phyloP scores from a whole-genome alignment of 1,140 invertebrate genomes.

The Eciton burchellii region DNA sequence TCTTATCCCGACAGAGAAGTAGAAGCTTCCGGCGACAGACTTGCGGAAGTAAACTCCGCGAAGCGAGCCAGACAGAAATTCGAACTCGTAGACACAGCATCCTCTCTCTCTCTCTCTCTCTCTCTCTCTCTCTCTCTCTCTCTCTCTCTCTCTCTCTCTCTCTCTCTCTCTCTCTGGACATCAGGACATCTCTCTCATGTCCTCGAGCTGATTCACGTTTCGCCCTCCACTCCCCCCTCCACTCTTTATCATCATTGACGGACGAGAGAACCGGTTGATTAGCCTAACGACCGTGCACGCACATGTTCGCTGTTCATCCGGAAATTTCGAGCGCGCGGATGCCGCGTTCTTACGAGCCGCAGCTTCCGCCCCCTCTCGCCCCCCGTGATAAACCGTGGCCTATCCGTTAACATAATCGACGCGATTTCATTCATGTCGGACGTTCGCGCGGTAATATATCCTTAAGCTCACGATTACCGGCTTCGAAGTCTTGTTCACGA shows the following conservation, averaged over 20 bases:
- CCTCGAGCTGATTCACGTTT: neutral
- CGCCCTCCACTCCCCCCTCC: too few relatives aligned
- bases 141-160: slow-evolving; percentile 24
- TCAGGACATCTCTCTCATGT: slow-evolving; percentile 49
- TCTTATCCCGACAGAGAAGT: slow-evolving; percentile 16
- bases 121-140: slow-evolving; percentile 49
- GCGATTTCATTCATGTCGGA: slow-evolving; percentile 30
- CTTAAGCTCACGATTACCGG: slow-evolving; percentile 75
- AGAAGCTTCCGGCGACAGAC: slow-evolving; percentile 42
- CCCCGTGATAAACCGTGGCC: neutral
- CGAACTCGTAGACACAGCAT: slow-evolving; percentile 29
- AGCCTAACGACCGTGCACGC: neutral
- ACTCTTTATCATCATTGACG: slow-evolving; percentile 14
- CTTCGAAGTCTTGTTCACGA: slow-evolving; percentile 71
- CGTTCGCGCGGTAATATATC: slow-evolving; percentile 67
- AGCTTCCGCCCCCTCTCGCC: neutral
- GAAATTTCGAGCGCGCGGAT: neutral
- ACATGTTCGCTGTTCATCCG: neutral
- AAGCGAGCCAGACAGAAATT: slow-evolving; percentile 33
- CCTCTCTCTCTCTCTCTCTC: slow-evolving; percentile 22
- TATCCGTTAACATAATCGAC: slow-evolving; percentile 14
- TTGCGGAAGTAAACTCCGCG: slow-evolving; percentile 28
- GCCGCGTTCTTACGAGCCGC: neutral
- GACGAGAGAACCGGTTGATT: slow-evolving; percentile 4
- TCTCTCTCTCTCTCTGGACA: slow-evolving; percentile 26